Evolutionary conservation across 1,140 invertebrate genomes (phyloP).

Genomic region (Leptinotarsa undecemlineata): DNA sequence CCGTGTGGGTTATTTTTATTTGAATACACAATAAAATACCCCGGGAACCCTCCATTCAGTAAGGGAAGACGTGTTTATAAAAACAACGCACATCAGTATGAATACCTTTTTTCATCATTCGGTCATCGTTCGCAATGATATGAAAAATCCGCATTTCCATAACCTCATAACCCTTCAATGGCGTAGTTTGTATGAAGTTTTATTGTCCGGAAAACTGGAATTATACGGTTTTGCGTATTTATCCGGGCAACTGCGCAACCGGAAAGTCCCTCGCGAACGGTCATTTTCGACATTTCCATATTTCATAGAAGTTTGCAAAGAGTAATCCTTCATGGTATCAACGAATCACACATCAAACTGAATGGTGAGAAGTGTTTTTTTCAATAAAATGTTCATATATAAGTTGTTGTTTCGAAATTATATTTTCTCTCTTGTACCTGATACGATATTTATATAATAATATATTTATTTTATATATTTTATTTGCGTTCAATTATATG

Average conservation of each 20-base stretch:
- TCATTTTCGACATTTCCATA: constrained; percentile 49
- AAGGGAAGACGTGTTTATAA: constrained; percentile 11
- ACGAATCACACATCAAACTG: too few relatives aligned
- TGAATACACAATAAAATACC: background rate
- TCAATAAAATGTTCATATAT: too few relatives aligned
- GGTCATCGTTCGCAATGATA: background rate
- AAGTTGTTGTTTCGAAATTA: too few relatives aligned
- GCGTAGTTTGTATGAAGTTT: constrained; percentile 50
- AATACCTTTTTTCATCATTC: constrained; percentile 9
- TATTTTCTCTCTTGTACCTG: too few relatives aligned
- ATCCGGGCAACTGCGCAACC: constrained; percentile 42
- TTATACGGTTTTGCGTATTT: constrained; percentile 47
- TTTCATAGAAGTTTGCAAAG: constrained; percentile 51
- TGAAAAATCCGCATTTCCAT: constrained; percentile 40
- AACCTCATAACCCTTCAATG: constrained; percentile 48
- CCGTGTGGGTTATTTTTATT: background rate
- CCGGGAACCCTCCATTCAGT: background rate
- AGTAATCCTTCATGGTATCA: constrained; percentile 34
- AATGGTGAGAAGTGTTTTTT: too few relatives aligned
- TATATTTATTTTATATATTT: too few relatives aligned
- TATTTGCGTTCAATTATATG: too few relatives aligned
- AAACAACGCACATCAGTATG: constrained; percentile 16
- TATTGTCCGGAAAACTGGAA: constrained; percentile 51
- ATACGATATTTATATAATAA: too few relatives aligned
- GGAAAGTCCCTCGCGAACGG: constrained; percentile 33